Percentiles rank a stretch among this genome's conserved stretches.
These are phyloP conservation scores for Epicauta chinensis DNA, from an alignment of 1,140 invertebrate genomes.

Conservation along the genomic window DNA sequence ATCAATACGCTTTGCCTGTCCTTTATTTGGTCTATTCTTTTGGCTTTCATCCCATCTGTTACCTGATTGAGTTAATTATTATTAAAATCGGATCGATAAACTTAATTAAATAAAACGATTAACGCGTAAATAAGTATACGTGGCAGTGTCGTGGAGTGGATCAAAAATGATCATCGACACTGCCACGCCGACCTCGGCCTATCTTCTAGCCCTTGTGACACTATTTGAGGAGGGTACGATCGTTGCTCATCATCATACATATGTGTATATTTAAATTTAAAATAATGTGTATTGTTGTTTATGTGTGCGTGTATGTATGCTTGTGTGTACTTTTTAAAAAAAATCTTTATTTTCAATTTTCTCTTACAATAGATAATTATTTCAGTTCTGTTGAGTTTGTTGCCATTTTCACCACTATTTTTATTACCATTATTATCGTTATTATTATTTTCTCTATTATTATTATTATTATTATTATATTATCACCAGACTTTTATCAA, in stretches of 20 bases:
- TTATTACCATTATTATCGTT: too few relatives aligned
- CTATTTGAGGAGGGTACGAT: conserved; percentile 40
- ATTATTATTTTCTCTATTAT: too few relatives aligned
- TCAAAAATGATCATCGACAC: conserved; percentile 6
- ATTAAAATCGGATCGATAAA: conserved; percentile 25
- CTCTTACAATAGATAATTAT: too few relatives aligned
- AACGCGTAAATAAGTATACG: conserved; percentile 26
- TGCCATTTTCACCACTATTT: too few relatives aligned
- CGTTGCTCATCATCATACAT: conserved; percentile 19
- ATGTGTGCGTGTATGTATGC: conserved; percentile 22
- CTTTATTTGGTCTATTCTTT: conserved; percentile 36
- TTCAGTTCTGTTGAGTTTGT: too few relatives aligned
- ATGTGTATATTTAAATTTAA: conserved; percentile 5
- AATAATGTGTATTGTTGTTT: conserved; percentile 29
- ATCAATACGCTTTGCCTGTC: conserved; percentile 33
- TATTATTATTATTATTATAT: too few relatives aligned
- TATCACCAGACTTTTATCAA: too few relatives aligned
- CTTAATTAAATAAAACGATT: conserved; percentile 21
- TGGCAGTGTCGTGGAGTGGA: conserved; percentile 29
- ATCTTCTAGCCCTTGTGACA: conserved; percentile 27
- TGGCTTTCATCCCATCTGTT: conserved; percentile 38
- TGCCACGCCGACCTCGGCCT: conserved; percentile 27
- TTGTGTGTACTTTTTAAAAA: too few relatives aligned
- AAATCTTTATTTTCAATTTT: too few relatives aligned
- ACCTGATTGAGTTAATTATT: conserved; percentile 25